Conservation (phyloP, 2,113 vertebrate species). For the Ameiurus melas region DNA sequence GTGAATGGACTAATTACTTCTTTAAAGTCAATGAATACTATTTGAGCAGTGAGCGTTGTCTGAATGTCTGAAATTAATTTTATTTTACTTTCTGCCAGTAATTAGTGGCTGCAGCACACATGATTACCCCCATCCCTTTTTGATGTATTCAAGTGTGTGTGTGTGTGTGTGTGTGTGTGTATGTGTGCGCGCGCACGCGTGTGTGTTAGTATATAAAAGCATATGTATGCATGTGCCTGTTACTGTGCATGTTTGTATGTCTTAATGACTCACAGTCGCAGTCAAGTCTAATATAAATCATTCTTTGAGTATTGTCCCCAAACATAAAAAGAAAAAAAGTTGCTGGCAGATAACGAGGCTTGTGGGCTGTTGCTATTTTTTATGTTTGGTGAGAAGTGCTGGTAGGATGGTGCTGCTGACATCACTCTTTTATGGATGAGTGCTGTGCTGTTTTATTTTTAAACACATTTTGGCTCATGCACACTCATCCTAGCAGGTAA, state of each 20-base stretch:
- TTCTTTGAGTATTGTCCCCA: not conserved
- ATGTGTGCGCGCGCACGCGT: not conserved
- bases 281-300: not conserved
- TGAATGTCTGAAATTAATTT: not conserved
- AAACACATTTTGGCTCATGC: conserved; percentile 25
- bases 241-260: not conserved
- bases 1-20: not conserved
- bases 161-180: not conserved
- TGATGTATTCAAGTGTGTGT: not conserved
- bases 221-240: not conserved
- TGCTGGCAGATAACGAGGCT: conserved; percentile 20
- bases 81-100: not conserved
- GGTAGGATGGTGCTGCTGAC: conserved; percentile 21
- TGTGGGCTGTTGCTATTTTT: conserved; percentile 25
- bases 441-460: conserved; percentile 30
- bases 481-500: conserved; percentile 22
- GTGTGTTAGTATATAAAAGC: not conserved
- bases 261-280: not conserved
- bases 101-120: conserved; percentile 21
- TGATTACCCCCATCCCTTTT: not conserved
- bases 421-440: conserved; percentile 17
- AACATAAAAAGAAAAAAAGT: not conserved
- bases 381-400: conserved; percentile 28
- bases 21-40: not conserved
- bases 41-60: conserved; percentile 3